These are phyloP conservation scores for Macquaria ambigua DNA, from an alignment of 2,113 vertebrate genomes.

Conservation along the genomic window DNA sequence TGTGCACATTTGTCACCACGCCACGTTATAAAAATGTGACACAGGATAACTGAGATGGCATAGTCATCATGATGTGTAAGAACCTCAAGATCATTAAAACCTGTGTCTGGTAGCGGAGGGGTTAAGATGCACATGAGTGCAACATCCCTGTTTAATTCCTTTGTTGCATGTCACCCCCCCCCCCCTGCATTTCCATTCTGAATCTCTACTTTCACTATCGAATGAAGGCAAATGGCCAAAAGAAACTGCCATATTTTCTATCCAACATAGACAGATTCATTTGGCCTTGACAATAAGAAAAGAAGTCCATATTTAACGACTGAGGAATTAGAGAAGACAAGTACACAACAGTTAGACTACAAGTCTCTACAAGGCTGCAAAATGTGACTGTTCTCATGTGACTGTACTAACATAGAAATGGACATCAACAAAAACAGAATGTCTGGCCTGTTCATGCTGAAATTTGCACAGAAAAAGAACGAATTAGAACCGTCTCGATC, in stretches of 20 bases:
- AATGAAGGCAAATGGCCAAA: neutral
- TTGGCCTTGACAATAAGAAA: neutral
- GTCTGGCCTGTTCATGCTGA: neutral
- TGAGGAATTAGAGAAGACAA: neutral
- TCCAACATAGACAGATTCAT: no score
- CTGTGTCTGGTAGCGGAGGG: neutral
- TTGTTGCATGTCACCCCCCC: no score
- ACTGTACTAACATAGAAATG: neutral
- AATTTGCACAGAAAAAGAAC: neutral
- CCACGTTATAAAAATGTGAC: slow-evolving; percentile 26
- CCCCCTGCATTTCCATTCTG: no score
- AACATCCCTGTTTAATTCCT: neutral
- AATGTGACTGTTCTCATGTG: neutral
- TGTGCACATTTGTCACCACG: slow-evolving; percentile 35
- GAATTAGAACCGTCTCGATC: no score
- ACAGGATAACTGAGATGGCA: slow-evolving; percentile 3
- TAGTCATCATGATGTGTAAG: no score
- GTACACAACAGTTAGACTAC: neutral
- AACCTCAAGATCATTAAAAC: neutral
- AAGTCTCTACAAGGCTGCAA: neutral
- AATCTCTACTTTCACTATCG: neutral
- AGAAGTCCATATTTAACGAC: neutral
- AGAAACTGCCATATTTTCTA: no score
- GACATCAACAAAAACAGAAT: neutral
- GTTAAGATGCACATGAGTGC: neutral